A percentile compares a stretch with the other conserved stretches of the same genome.
These are phyloP conservation scores for Drosophila eohydei DNA, from an alignment of 2,888 invertebrate genomes.

Conservation along the genomic window DNA sequence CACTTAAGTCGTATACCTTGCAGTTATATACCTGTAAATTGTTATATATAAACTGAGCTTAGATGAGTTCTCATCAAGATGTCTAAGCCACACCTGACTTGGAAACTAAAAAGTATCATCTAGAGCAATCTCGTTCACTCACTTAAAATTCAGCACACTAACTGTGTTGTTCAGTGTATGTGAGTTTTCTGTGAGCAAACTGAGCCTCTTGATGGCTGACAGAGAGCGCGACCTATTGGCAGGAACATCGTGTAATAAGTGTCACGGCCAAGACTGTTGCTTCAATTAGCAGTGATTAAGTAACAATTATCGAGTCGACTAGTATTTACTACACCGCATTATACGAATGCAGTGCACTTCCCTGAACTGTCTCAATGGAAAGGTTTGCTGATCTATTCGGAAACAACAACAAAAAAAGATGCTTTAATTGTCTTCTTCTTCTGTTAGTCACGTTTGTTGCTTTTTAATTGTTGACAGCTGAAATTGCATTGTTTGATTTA, in stretches of 20 bases:
- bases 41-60: background rate
- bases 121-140: background rate
- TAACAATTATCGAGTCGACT: slow-evolving; percentile 48
- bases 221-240: background rate
- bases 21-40: background rate
- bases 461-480: background rate
- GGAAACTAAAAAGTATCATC: background rate
- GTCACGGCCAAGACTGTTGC: slow-evolving; percentile 30
- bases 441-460: background rate
- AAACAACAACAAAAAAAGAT: slow-evolving; percentile 8
- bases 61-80: background rate
- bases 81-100: background rate
- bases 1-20: too few relatives aligned
- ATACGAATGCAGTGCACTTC: slow-evolving; percentile 5
- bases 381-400: slow-evolving; percentile 1
- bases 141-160: background rate
- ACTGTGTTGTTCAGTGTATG: background rate
- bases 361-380: background rate
- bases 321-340: background rate
- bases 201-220: background rate
- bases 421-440: slow-evolving; percentile 19
- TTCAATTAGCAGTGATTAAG: slow-evolving; percentile 63
- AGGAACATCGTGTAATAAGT: background rate
- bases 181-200: background rate
- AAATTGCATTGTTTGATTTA: slow-evolving; percentile 7